Evolutionary conservation across 2,888 invertebrate species (phyloP).

Genomic region (Habroteleia sp.): DNA sequence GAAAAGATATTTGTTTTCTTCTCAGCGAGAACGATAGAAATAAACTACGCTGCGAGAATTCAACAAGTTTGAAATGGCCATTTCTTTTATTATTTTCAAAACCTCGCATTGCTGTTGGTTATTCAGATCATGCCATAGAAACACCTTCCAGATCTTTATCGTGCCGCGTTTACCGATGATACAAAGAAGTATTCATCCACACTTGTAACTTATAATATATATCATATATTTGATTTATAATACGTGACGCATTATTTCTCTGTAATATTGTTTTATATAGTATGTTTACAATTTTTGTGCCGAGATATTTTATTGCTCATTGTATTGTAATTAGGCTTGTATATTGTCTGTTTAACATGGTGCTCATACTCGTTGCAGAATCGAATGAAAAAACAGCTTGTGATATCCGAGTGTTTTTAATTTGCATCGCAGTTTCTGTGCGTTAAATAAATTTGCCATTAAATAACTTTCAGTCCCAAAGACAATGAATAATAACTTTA

Average conservation of each 20-base stretch:
- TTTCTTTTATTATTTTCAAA: too few species aligned
- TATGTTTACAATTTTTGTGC: conserved; percentile 28
- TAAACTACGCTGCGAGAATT: too few species aligned
- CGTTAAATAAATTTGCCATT: too few species aligned
- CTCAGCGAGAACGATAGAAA: too few species aligned
- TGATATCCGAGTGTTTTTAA: too few species aligned
- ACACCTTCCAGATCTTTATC: conserved; percentile 27
- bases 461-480: too few species aligned
- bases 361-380: conserved; percentile 11
- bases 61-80: too few species aligned
- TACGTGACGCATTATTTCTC: conserved; percentile 16
- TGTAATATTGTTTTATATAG: conserved; percentile 44
- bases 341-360: conserved; percentile 26
- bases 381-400: conserved; percentile 1
- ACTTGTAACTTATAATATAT: conserved; percentile 23
- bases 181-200: conserved; percentile 43
- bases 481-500: too few species aligned
- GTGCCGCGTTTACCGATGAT: conserved; percentile 1
- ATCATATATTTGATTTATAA: conserved; percentile 42
- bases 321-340: conserved; percentile 45
- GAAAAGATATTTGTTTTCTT: too few species aligned
- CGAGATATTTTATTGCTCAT: conserved; percentile 36
- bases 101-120: too few species aligned
- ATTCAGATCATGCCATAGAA: conserved; percentile 19
- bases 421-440: too few species aligned